Percentiles rank a stretch among this genome's conserved stretches.
Evolutionary conservation across 2,888 invertebrate species (phyloP).

Genomic region (Microctonus hyperodae): DNA sequence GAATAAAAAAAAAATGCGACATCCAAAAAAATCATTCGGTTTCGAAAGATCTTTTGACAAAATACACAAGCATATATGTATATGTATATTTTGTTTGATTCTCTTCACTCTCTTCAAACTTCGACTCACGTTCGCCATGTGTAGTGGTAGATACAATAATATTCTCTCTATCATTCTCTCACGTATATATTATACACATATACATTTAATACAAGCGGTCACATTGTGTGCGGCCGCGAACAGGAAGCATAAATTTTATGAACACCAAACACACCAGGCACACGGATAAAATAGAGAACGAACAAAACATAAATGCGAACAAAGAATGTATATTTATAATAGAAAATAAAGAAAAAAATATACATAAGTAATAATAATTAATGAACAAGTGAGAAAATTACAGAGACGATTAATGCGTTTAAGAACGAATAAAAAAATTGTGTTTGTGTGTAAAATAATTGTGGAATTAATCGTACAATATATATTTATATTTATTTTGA

Average conservation of each 20-base stretch:
- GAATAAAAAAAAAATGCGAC: neutral
- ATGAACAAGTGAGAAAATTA: neutral
- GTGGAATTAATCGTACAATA: neutral
- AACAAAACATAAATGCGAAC: neutral
- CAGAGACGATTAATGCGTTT: neutral
- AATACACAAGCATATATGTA: neutral
- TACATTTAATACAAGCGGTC: slow-evolving; percentile 31
- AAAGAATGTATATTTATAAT: slow-evolving; percentile 18
- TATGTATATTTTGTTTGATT: neutral
- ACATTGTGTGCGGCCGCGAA: slow-evolving; percentile 43
- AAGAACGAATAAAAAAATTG: neutral
- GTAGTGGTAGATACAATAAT: slow-evolving; percentile 8
- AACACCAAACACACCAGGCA: slow-evolving; percentile 52
- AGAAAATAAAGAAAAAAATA: neutral
- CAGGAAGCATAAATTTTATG: slow-evolving; percentile 61
- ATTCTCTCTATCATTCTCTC: neutral
- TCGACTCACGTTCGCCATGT: slow-evolving; percentile 22
- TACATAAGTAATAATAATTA: neutral
- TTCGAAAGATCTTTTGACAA: neutral
- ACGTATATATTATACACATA: slow-evolving; percentile 6
- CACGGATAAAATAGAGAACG: slow-evolving; percentile 24
- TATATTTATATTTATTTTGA: neutral
- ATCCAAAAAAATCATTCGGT: neutral
- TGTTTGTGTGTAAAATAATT: neutral
- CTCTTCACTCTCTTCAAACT: neutral